Evolutionary conservation across 2,888 invertebrate genomes (phyloP).

Genomic region (Andrena marginata): DNA sequence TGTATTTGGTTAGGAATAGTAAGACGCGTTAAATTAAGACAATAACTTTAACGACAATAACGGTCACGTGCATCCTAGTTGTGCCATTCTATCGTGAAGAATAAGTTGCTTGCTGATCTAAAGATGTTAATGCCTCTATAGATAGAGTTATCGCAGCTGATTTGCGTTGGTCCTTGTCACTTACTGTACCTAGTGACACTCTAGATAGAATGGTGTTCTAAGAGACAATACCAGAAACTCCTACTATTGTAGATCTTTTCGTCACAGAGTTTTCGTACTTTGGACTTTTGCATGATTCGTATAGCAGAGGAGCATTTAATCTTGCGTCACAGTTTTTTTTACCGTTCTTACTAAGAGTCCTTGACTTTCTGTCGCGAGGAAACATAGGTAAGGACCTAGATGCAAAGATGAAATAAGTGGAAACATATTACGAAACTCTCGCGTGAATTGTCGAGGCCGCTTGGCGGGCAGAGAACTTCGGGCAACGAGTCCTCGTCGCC

Average conservation of each 20-base stretch:
- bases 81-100: not conserved
- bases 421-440: slow-evolving; percentile 72
- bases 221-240: not conserved
- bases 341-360: slow-evolving; percentile 15
- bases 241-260: not conserved
- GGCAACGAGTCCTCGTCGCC: slow-evolving; percentile 67
- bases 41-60: slow-evolving; percentile 52
- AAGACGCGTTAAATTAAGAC: slow-evolving; percentile 12
- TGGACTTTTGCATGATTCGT: not conserved
- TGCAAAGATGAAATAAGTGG: slow-evolving; percentile 77
- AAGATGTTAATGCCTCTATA: not conserved
- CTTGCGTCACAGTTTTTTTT: not conserved
- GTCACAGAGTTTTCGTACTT: not conserved
- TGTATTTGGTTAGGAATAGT: not conserved
- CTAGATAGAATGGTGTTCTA: slow-evolving; percentile 3
- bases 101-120: not conserved
- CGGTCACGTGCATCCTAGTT: not conserved
- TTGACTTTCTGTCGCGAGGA: slow-evolving; percentile 14
- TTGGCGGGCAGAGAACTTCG: slow-evolving; percentile 74
- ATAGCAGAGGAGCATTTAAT: not conserved
- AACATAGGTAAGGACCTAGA: slow-evolving; percentile 39
- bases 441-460: slow-evolving; percentile 18
- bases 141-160: not conserved
- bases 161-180: slow-evolving; percentile 5
- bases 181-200: not conserved